Conservation (phyloP, 2,113 vertebrate genomes). For the Leptobrachium leishanense region DNA sequence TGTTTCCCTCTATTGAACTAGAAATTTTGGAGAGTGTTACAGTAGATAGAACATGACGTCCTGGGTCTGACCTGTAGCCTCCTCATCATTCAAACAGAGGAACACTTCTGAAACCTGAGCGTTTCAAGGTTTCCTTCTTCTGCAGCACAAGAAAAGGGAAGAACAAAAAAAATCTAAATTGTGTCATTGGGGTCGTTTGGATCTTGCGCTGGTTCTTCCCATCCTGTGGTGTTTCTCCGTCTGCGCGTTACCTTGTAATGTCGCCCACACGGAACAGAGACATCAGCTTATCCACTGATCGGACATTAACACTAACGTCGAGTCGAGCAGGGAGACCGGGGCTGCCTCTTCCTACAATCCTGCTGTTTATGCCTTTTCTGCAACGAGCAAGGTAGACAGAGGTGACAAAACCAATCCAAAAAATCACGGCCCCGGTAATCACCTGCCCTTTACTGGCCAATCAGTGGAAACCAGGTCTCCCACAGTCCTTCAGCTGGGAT, state of each 20-base stretch:
- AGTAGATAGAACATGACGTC: too few species aligned
- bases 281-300: not conserved
- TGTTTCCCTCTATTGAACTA: too few species aligned
- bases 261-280: not conserved
- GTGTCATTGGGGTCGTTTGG: not conserved
- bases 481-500: not conserved
- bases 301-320: slow-evolving; percentile 5
- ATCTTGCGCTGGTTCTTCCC: slow-evolving; percentile 10
- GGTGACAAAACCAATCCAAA: not conserved
- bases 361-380: not conserved
- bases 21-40: too few species aligned
- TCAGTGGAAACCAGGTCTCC: not conserved
- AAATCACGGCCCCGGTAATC: not conserved
- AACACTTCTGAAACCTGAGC: slow-evolving; percentile 6
- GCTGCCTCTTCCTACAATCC: not conserved
- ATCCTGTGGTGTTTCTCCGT: not conserved
- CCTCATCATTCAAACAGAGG: slow-evolving; percentile 2
- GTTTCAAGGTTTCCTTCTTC: slow-evolving; percentile 33
- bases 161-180: slow-evolving; percentile 7
- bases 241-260: not conserved
- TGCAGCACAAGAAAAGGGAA: not conserved
- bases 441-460: slow-evolving; percentile 14
- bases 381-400: not conserved
- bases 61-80: too few species aligned
- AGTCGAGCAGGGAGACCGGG: not conserved